Base-by-base conservation (phyloP, 2,797 vertebrate species). In the Hyperoplus lanceolatus region DNA sequence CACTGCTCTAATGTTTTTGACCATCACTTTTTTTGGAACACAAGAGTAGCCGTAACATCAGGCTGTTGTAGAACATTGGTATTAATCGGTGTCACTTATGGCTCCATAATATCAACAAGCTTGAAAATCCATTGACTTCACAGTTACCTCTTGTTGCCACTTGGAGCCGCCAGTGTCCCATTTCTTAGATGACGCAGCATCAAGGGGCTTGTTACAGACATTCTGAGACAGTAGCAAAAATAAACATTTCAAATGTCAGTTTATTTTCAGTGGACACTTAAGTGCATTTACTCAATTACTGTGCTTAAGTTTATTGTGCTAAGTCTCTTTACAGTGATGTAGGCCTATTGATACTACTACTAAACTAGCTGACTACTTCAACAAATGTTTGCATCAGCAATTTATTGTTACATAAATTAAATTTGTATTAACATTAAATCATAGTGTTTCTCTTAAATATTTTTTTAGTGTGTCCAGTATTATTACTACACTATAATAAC, bases 121-220 rank as follows among this genome's bases (percentile, higher is more conserved):
- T 12, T n/a, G 4, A 14, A 29, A 49, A 29, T 12, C 29, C 8
- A 9, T 16, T 9, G 60, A 18, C 36, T 0, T 36, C 4, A 3
- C 54, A 60, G 21, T 58, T 75, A 36, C 61, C 4, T 41, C 45
- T 29, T 36, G 36, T 9, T 10, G 70, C 78, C 86, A 79, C 83
- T 38, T 4, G 78, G 78, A 58, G 86, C 1, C 48, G 7, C 73
- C 56, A 60, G 29, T 29, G 72, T 4, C 42, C 43, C 62, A 60
- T 4, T 4, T 1, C 58, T 56, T 18, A 11, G 3, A 0, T 36
- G 14, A 56, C 2, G 66, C 63, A 15, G 38, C 70, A 41, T n/a
- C 10, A 6, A 41, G 4, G 0, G 3, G 15, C 0, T 14, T 4
- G 48, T 58, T 7, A 29, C 14, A 43, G 55, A 51, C 5, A 62